Evolutionary conservation across 1,140 invertebrate species (phyloP), one percentile per base, ranked within the genome.

Genomic region (Plodia interpunctella): DNA sequence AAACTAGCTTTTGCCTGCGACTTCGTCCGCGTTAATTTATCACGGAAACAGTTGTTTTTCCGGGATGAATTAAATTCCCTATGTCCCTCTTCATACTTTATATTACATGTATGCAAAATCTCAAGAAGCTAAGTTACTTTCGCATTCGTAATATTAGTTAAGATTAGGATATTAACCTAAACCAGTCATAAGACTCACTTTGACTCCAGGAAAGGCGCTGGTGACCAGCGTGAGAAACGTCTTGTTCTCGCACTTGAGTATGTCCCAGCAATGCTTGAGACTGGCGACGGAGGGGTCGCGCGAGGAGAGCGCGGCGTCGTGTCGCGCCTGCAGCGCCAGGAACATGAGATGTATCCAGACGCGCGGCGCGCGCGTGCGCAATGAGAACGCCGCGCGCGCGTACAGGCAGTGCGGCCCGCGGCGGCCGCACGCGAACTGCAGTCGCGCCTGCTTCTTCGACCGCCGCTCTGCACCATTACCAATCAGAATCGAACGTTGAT

Each of bases 341-440:
- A 98, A 98, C 96, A 98, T 98, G 15, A 98, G 91, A 91, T 98
- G 97, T 63, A 98, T 96, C 97, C 97, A 98, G 55, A 95, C 94
- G 67, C 96, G 92, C 10, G 97, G 95, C 85, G 96, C 94, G 66
- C 95, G 92, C 49, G 97, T 98, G 74, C 96, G 93, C 92, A 98
- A 93, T 1, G 93, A 95, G 85, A 98, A 98, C 76, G 95, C 94
- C 50, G 94, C 94, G 73, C 94, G 94, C 55, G 93, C 94, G 90
- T 97, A 98, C n/a, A 98, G 91, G 86, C 97, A 98, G 87, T 97
- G 95, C 62, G 95, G 93, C 13, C 95, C 95, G 75, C 95, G 93
- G 15, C 93, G 93, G 79, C 96, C 95, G 91, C 97, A 98, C 50
- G 94, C 94, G 89, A 98, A 98, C 86, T 97, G 95, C 38, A 98